Conservation (phyloP, 2,113 vertebrate species). For the Puma concolor region DNA sequence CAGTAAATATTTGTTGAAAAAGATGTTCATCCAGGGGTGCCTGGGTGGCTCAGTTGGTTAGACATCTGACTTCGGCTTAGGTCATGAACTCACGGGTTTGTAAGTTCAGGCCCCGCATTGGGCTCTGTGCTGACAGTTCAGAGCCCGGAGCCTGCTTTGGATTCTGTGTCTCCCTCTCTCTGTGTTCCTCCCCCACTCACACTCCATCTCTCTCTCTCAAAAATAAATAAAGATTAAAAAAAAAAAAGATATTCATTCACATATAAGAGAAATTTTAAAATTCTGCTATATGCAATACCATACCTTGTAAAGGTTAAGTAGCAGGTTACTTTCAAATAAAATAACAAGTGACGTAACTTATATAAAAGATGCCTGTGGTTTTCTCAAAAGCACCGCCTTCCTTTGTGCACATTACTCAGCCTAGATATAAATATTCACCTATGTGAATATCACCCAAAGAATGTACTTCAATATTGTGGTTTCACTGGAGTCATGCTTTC, state of each 20-base stretch:
- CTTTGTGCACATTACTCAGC: background rate
- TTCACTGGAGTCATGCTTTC: conserved; percentile 46
- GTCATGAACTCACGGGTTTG: no score
- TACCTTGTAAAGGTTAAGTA: background rate
- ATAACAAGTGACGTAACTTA: background rate
- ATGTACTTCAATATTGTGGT: conserved; percentile 54
- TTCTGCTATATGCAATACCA: background rate
- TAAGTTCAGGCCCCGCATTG: no score
- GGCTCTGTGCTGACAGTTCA: no score
- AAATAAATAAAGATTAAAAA: no score
- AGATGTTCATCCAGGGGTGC: background rate
- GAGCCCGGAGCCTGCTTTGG: no score
- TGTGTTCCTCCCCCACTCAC: no score
- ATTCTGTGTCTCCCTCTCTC: no score
- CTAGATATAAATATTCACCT: background rate
- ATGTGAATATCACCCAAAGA: conserved; percentile 31
- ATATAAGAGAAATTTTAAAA: background rate
- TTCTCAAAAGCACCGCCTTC: background rate
- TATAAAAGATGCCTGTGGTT: background rate
- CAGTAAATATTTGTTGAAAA: background rate
- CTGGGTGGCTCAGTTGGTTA: no score
- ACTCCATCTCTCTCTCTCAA: no score
- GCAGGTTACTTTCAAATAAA: conserved; percentile 29
- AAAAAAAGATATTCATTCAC: background rate
- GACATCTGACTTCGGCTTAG: no score